Conservation (phyloP, 2,797 vertebrate species). For the Arremon brunneinucha region DNA sequence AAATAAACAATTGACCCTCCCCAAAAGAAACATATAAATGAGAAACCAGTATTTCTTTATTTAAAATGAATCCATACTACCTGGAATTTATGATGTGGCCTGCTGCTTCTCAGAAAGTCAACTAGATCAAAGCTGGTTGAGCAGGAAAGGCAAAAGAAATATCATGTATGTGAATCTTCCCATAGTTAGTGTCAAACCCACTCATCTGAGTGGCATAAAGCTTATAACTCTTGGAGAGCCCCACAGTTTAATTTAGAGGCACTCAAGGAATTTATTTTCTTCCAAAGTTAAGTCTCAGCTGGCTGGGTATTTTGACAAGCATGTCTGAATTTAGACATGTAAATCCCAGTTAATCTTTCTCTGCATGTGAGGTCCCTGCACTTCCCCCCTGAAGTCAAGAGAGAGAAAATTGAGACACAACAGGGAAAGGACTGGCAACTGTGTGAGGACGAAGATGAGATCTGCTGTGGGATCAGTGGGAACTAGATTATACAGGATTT, state of each 20-base stretch:
- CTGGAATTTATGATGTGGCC: neutral
- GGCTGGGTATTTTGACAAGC: conserved; percentile 4
- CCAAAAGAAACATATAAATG: neutral
- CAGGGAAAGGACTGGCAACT: neutral
- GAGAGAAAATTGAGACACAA: neutral
- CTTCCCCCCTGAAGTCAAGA: neutral
- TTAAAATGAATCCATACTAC: neutral
- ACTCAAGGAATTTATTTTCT: neutral
- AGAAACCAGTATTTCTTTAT: neutral
- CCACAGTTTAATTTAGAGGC: neutral
- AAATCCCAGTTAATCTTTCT: conserved; percentile 30
- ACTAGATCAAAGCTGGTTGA: neutral
- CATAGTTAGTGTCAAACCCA: neutral
- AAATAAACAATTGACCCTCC: neutral
- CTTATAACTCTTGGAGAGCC: neutral
- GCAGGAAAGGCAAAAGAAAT: neutral
- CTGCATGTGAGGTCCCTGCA: neutral
- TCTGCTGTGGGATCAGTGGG: neutral
- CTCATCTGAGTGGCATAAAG: neutral
- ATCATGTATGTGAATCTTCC: neutral
- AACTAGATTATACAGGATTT: conserved; percentile 13
- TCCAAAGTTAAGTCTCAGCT: neutral
- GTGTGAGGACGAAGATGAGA: neutral
- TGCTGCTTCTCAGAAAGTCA: neutral
- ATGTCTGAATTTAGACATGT: neutral